Evolutionary conservation across 2,113 vertebrate genomes (phyloP).

Genomic region (Lampris incognitus): DNA sequence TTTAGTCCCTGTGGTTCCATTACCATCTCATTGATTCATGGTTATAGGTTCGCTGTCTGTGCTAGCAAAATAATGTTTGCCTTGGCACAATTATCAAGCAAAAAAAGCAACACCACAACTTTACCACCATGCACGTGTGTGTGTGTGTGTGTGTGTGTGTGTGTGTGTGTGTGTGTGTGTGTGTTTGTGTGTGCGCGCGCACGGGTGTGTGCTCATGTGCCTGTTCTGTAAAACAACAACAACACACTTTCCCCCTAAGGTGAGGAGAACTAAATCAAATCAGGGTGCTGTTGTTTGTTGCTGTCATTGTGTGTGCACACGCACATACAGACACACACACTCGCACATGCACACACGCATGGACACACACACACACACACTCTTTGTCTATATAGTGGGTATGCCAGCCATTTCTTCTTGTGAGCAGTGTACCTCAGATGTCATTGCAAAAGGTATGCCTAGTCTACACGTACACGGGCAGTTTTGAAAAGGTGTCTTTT

Average conservation of each 20-base stretch:
- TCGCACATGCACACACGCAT: slow-evolving; percentile 3
- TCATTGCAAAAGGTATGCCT: slow-evolving; percentile 33
- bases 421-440: slow-evolving; percentile 58
- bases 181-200: slow-evolving; percentile 31
- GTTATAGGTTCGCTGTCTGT: slow-evolving; percentile 72
- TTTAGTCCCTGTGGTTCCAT: slow-evolving; percentile 57
- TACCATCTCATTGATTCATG: slow-evolving; percentile 75
- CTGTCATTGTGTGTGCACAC: too few relatives aligned
- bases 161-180: slow-evolving; percentile 39
- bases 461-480: background rate
- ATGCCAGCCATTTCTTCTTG: slow-evolving; percentile 52
- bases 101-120: slow-evolving; percentile 62
- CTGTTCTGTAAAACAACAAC: slow-evolving; percentile 64
- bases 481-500: background rate
- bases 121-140: slow-evolving; percentile 56
- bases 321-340: slow-evolving; percentile 11
- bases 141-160: slow-evolving; percentile 41
- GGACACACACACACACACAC: slow-evolving; percentile 45
- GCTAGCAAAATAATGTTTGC: slow-evolving; percentile 67
- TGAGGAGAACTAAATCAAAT: slow-evolving; percentile 59
- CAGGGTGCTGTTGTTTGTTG: slow-evolving; percentile 47
- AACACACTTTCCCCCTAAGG: slow-evolving; percentile 70
- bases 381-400: slow-evolving; percentile 28
- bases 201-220: slow-evolving; percentile 16
- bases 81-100: slow-evolving; percentile 77